Evolutionary conservation across 2,888 invertebrate species (phyloP), one percentile per base, ranked within the genome.

Genomic region (Smittia aterrima): DNA sequence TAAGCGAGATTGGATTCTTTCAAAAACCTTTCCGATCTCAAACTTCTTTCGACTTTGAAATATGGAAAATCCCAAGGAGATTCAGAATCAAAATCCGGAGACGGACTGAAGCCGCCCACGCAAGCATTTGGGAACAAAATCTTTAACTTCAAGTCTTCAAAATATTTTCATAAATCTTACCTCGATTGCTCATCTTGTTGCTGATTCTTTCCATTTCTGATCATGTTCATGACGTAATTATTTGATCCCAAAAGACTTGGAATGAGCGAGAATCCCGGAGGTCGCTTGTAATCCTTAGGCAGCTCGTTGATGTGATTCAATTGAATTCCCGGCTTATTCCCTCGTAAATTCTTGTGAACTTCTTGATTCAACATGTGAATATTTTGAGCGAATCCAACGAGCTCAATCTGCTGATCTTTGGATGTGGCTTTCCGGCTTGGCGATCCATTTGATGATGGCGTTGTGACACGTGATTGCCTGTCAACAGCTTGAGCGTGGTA

Each of bases 341-440:
- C 85, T 0, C 89, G 84, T 38, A 89, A 82, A 78, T 87, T 86
- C 78, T 88, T 88, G 80, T 90, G 89, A 1, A 87, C 82, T 68
- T 89, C 89, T 47, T 74, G 66, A 66, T 74, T 74, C 41, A 25
- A 13, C 20, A 66, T 41, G 40, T 74, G 74, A 18, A 86, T 86
- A 79, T 84, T 85, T 78, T 86, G 85, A 1, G 85, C 83, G 78
- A 86, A 85, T 76, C 84, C 82, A 53, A 85, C 85, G 22, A 86
- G 80, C 77, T 87, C 85, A 0, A 83, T 80, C 77, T 85, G 83
- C 77, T 82, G 76, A 32, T 78, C 78, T 70, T 77, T 76, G 13
- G 77, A 72, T 0, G 76, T 75, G 7, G 76, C 67, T 58, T 71
- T 71, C 54, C 22, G 24, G 22, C 16, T 58, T 0, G 71, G 27